Base-by-base conservation (phyloP, 2,888 invertebrate genomes). In the Drosophila percnosoma region DNA sequence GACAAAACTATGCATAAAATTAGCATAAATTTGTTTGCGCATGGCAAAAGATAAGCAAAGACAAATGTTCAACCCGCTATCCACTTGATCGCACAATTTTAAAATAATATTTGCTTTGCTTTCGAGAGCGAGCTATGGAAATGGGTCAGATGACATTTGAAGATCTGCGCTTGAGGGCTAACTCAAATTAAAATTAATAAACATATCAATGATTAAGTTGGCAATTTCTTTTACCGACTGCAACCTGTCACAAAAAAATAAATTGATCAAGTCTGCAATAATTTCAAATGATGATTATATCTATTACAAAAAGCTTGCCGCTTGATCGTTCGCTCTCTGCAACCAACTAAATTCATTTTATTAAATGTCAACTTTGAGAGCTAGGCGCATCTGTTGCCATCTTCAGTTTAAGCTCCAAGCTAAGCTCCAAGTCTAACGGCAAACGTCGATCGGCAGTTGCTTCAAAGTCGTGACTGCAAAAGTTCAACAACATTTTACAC, bases 401-500 rank as follows among this genome's bases (percentile, higher is more conserved):
- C 68, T 55, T 59, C 75, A 52, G 4, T 34, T 38, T 11, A 21
- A n/a, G 33, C 40, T 40, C 18, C 27, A 48, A 45, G 45, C 45
- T 29, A 13, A 53, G 38, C 40, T 31, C 24, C 61, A 34, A 54
- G 51, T 34, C 48, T 66, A 36, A 55, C 49, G 53, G 51, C 49
- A 54, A 40, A 53, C 57, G 36, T 24, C 18, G 59, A 36, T 29
- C 60, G 48, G 52, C 64, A 38, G 70, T 49, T 67, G 62, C 33
- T 60, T 54, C 73, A 66, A 90, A 89, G 77, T 91, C 90, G 90
- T 91, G 91, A 91, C 89, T 90, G 68, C 79, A 89, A 91, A 91
- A 91, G 90, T 91, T 91, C 90, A 91, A 88, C 90, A 90, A 71
- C 88, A 91, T 90, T 90, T 90, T 83, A 73, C 76, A 83, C 86